A percentile compares a stretch with the other conserved stretches of the same genome.
phyloP scores from a whole-genome alignment of 2,797 vertebrate genomes.

The Fratercula arctica region DNA sequence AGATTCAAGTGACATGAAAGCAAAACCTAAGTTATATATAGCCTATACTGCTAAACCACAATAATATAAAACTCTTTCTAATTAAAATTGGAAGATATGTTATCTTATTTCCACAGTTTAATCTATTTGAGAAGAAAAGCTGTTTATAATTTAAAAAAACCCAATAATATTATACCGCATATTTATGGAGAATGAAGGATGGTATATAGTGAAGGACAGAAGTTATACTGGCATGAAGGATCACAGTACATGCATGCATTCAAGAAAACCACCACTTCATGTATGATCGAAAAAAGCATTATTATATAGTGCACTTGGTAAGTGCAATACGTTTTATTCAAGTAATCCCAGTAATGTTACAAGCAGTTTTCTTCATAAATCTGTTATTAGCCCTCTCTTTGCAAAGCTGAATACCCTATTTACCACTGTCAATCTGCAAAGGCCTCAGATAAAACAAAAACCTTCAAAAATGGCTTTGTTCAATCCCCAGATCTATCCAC shows the following conservation, averaged over 20 bases:
- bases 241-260: background rate
- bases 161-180: background rate
- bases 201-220: background rate
- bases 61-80: background rate
- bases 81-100: background rate
- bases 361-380: background rate
- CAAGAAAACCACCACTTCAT: background rate
- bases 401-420: background rate
- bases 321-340: background rate
- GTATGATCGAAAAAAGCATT: background rate
- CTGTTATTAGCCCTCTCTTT: background rate
- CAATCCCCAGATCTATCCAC: background rate
- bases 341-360: background rate
- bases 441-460: background rate
- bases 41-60: background rate
- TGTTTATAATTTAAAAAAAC: background rate
- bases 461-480: background rate
- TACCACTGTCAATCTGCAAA: background rate
- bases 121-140: background rate
- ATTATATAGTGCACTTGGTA: background rate
- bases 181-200: background rate
- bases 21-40: background rate
- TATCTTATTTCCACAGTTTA: background rate
- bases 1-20: background rate
- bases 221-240: background rate